Evolutionary conservation across 1,140 invertebrate species (phyloP).

Genomic region (Sycophaga agraensis): DNA sequence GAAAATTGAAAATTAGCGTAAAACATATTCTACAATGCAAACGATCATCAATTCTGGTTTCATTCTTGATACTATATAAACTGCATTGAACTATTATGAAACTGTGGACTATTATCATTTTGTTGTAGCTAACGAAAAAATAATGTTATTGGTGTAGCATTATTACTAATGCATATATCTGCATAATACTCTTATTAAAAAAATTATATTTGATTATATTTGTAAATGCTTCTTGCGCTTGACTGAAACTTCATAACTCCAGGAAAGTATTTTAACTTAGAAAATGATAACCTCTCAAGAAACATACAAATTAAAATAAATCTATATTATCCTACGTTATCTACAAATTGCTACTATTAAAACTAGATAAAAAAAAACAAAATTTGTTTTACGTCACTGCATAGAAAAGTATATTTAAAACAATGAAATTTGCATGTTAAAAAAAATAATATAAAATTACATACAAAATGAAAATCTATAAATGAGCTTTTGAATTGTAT

Average conservation of each 20-base stretch:
- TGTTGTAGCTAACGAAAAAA: no score
- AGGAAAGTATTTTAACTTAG: neutral
- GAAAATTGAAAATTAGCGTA: neutral
- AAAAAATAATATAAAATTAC: neutral
- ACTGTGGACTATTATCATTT: no score
- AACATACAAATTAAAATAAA: neutral
- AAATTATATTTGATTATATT: neutral
- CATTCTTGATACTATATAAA: no score
- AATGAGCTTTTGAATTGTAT: neutral
- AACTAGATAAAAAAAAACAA: neutral
- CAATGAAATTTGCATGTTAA: neutral
- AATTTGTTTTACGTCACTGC: neutral
- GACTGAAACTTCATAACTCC: neutral
- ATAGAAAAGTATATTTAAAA: slow-evolving; percentile 1
- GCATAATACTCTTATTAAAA: neutral
- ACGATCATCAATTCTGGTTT: no score
- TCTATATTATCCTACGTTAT: neutral
- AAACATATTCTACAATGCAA: neutral
- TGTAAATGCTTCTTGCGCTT: neutral
- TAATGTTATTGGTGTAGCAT: no score
- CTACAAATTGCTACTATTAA: slow-evolving; percentile 12
- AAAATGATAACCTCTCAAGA: slow-evolving; percentile 5
- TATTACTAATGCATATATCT: no score
- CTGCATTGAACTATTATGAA: no score
- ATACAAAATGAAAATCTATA: neutral